Conservation (phyloP, 64 coral and sea anemone species). For the Actinia equina region DNA sequence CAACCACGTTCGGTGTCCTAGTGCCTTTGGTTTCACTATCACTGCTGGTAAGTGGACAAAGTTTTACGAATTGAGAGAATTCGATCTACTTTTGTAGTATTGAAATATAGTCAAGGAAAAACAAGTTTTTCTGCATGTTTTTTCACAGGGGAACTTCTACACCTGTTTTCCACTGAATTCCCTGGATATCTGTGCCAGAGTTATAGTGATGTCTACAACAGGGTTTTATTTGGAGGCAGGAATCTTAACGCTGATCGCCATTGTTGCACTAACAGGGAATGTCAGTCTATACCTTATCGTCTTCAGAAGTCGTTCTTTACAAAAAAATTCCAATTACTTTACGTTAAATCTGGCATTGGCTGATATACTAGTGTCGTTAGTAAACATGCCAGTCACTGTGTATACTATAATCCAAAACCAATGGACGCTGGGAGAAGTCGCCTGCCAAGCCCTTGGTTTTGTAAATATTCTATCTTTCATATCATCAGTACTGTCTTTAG, state of each 20-base stretch:
- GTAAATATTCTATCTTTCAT: conserved; percentile 83
- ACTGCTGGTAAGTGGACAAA: too few relatives aligned
- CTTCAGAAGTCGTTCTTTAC: conserved; percentile 34
- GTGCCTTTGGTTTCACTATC: too few relatives aligned
- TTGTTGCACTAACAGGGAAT: conserved; percentile 66
- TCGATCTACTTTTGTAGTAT: too few relatives aligned
- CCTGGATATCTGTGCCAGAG: too few relatives aligned
- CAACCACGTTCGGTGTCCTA: too few relatives aligned
- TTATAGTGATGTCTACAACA: background rate
- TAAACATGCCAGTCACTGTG: conserved; percentile 89
- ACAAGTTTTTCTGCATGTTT: too few relatives aligned
- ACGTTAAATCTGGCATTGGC: conserved; percentile 83
- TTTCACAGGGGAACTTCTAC: too few relatives aligned
- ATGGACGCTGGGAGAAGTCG: conserved; percentile 63
- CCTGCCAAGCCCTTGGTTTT: conserved; percentile 61
- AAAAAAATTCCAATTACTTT: conserved; percentile 64
- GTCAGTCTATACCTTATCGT: conserved; percentile 61
- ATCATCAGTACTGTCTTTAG: conserved; percentile 76
- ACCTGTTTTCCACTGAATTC: too few relatives aligned
- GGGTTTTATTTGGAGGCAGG: conserved; percentile 15
- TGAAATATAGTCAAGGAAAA: too few relatives aligned
- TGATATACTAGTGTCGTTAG: conserved; percentile 71
- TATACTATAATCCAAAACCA: conserved; percentile 47
- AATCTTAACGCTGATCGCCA: conserved; percentile 53
- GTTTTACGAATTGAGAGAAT: too few relatives aligned